These are phyloP conservation scores for Pararge aegeria DNA, from an alignment of 1,140 invertebrate genomes.

Conservation along the genomic window DNA sequence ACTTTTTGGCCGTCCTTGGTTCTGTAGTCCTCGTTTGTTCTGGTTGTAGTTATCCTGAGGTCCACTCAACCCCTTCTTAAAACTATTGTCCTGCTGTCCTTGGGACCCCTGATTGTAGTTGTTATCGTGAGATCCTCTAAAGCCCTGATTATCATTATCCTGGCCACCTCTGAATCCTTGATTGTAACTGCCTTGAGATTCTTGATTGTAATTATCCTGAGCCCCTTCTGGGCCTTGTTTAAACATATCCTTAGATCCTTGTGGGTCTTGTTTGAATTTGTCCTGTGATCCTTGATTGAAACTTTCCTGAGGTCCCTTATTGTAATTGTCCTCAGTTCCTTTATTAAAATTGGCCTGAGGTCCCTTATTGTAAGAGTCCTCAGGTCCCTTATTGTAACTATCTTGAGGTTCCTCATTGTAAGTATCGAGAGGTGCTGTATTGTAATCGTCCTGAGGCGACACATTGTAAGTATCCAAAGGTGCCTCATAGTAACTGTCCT, in stretches of 20 bases:
- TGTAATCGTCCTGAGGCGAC: slow-evolving; percentile 8
- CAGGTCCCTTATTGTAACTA: slow-evolving; percentile 15
- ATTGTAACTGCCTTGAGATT: slow-evolving; percentile 14
- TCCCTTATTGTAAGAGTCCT: slow-evolving; percentile 13
- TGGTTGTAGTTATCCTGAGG: slow-evolving; percentile 13
- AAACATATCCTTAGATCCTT: neutral
- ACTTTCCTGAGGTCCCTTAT: neutral
- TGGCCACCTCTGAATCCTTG: slow-evolving; percentile 11
- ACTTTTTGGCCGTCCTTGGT: slow-evolving; percentile 2
- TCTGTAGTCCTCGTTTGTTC: neutral
- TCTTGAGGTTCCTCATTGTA: slow-evolving; percentile 15
- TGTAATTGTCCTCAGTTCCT: neutral
- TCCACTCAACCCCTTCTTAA: slow-evolving; percentile 5
- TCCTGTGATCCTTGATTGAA: slow-evolving; percentile 3
- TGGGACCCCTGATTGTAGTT: slow-evolving; percentile 14
- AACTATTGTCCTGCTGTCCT: slow-evolving; percentile 8
- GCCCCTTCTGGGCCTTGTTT: slow-evolving; percentile 2
- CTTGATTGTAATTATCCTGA: slow-evolving; percentile 7
- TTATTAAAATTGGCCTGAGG: slow-evolving; percentile 5
- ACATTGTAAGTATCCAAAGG: slow-evolving; percentile 1
- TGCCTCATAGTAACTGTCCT: slow-evolving; percentile 4
- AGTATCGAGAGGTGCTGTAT: slow-evolving; percentile 8
- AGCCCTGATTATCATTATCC: slow-evolving; percentile 19
- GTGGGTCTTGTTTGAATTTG: slow-evolving; percentile 1
- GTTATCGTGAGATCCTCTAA: slow-evolving; percentile 14